Conservation (phyloP, 2,113 vertebrate genomes). For the Thermophis baileyi region DNA sequence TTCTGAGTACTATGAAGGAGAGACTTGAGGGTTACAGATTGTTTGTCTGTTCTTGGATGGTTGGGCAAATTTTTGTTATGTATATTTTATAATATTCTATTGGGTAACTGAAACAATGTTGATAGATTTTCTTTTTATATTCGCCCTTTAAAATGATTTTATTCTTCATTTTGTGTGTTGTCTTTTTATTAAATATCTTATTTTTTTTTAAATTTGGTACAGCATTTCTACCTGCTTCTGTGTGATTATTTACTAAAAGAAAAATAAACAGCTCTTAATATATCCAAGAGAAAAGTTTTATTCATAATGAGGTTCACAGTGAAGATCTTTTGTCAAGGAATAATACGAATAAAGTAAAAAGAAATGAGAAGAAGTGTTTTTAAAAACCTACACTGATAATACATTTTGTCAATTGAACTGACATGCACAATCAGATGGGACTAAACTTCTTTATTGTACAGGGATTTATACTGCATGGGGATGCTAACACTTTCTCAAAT, state of each 20-base stretch:
- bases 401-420: neutral
- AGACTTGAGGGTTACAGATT: neutral
- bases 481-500: conserved; percentile 1
- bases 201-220: neutral
- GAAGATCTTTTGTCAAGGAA: neutral
- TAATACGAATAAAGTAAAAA: neutral
- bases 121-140: neutral
- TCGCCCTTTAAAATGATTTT: neutral
- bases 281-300: neutral
- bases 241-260: neutral
- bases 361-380: neutral
- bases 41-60: neutral
- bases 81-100: neutral
- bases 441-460: neutral
- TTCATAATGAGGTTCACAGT: neutral
- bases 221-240: neutral
- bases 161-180: neutral
- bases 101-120: neutral
- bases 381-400: neutral
- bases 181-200: neutral
- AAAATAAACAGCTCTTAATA: neutral
- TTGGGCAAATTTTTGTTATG: neutral
- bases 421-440: neutral
- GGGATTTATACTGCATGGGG: neutral
- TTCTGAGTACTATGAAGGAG: neutral